These are phyloP conservation scores for Ctenodactylus gundi DNA, from an alignment of 2,113 vertebrate species.

Conservation along the genomic window DNA sequence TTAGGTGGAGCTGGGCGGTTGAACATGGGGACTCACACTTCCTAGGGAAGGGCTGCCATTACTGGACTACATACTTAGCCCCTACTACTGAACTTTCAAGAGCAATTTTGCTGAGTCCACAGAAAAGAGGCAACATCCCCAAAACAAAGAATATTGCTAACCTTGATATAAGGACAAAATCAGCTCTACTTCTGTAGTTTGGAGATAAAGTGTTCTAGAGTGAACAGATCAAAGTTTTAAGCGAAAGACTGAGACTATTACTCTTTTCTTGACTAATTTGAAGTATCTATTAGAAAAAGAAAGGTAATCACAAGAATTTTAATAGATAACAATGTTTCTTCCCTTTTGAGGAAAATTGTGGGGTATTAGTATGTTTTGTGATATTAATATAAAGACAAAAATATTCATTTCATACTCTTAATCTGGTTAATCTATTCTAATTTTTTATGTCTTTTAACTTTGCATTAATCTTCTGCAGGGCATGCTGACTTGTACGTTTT, in stretches of 20 bases:
- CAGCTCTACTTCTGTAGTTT: not conserved
- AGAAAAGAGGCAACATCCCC: not conserved
- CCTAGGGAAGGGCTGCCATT: no score
- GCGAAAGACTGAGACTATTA: not conserved
- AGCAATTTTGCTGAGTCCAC: not conserved
- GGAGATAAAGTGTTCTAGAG: not conserved
- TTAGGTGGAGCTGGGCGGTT: no score
- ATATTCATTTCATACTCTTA: not conserved
- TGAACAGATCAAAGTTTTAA: not conserved
- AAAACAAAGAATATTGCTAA: not conserved
- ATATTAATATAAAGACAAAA: conserved; percentile 9
- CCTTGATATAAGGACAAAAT: not conserved
- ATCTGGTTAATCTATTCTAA: not conserved
- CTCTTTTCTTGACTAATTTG: not conserved
- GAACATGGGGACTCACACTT: no score
- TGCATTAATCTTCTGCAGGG: not conserved
- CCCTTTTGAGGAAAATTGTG: not conserved
- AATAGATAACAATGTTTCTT: not conserved
- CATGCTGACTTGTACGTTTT: not conserved
- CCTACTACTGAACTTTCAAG: not conserved
- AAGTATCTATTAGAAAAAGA: not conserved
- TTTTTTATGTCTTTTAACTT: conserved; percentile 2
- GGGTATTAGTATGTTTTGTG: not conserved
- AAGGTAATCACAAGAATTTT: not conserved
- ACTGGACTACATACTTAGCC: no score